Conservation (phyloP, 1,140 invertebrate genomes). For the Lucilia cuprina region DNA sequence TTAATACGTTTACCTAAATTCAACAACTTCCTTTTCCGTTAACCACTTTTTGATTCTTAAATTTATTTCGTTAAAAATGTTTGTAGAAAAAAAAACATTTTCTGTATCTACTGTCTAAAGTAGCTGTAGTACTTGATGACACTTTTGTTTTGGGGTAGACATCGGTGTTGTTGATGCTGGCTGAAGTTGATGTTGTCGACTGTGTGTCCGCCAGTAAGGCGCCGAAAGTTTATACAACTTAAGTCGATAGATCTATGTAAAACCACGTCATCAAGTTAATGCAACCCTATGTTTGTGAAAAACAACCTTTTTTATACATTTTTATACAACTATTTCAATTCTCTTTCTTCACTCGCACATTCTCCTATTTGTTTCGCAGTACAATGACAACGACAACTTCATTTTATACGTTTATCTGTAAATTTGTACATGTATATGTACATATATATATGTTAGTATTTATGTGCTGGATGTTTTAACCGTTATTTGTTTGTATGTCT, state of each 20-base stretch:
- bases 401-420: not conserved
- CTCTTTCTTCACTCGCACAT: not conserved
- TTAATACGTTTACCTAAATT: too few relatives aligned
- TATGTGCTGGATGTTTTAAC: not conserved
- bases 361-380: not conserved
- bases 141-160: not conserved
- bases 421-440: not conserved
- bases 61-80: too few relatives aligned
- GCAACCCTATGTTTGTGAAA: slow-evolving; percentile 1
- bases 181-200: not conserved
- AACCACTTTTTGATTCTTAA: too few relatives aligned
- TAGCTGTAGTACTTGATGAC: not conserved
- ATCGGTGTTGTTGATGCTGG: not conserved
- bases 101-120: not conserved
- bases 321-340: not conserved
- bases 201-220: slow-evolving; percentile 17
- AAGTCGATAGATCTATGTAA: slow-evolving; percentile 34
- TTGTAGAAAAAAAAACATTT: too few relatives aligned
- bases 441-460: too few relatives aligned
- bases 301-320: not conserved
- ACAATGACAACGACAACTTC: not conserved
- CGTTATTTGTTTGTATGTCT: not conserved
- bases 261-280: slow-evolving; percentile 34
- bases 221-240: slow-evolving; percentile 29
- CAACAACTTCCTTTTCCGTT: too few relatives aligned